A percentile compares a stretch with the other conserved stretches of the same genome.
Conservation (phyloP, 30 jellyfish, hydroid and myxozoan genomes). For the Nemopilema nomurai region DNA sequence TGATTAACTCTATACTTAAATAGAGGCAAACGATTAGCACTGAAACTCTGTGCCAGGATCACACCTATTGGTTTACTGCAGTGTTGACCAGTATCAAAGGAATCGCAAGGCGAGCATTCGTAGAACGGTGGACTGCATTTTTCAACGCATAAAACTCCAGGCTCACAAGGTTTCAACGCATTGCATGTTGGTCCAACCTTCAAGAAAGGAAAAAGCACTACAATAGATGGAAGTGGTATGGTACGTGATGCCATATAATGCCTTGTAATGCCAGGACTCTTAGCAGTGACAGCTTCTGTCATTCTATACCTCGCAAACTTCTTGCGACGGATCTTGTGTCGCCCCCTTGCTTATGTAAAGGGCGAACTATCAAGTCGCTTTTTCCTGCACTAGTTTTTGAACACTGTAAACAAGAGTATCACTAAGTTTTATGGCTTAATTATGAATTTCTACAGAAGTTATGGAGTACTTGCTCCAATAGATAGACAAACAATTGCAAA, state of each 20-base stretch:
- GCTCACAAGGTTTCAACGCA: background rate
- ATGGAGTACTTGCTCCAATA: too few relatives aligned
- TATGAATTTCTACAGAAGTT: too few relatives aligned
- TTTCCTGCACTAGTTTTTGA: too few relatives aligned
- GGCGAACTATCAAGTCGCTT: too few relatives aligned
- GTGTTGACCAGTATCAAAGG: background rate
- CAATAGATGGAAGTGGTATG: constrained; percentile 42
- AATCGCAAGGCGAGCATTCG: background rate
- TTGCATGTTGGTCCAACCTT: background rate
- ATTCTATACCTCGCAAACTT: constrained; percentile 21
- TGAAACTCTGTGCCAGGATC: background rate
- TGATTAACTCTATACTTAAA: background rate
- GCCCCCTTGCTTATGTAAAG: too few relatives aligned
- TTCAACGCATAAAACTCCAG: background rate
- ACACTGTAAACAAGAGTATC: too few relatives aligned
- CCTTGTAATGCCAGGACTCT: constrained; percentile 33
- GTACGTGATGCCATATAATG: constrained; percentile 36
- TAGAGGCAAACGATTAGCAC: background rate
- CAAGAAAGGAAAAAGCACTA: background rate
- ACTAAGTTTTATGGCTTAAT: too few relatives aligned
- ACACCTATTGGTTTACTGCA: background rate
- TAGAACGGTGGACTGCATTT: background rate
- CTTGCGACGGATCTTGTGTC: too few relatives aligned
- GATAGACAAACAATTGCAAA: too few relatives aligned
- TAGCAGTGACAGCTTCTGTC: constrained; percentile 20